Conservation (phyloP, 2,113 vertebrate genomes). For the human region DNA sequence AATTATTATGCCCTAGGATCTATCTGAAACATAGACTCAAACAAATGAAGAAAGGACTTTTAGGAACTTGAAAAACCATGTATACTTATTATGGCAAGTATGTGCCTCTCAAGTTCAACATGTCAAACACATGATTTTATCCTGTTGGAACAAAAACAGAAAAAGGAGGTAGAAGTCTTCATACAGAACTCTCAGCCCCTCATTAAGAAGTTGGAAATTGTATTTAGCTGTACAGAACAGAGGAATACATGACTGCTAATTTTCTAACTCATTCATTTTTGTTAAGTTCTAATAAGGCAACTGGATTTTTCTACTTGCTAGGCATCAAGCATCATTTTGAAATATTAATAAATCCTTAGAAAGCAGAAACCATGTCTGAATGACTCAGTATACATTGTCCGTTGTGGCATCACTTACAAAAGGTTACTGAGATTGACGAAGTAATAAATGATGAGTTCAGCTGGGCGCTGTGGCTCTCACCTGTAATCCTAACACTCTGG, state of each 20-base stretch:
- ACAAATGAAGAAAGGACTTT: not conserved
- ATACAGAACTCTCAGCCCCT: slow-evolving; percentile 11
- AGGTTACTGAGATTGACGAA: not conserved
- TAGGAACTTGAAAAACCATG: not conserved
- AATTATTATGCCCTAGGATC: not conserved
- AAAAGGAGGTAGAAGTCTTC: slow-evolving; percentile 30
- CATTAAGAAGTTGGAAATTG: not conserved
- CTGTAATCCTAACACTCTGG: no score
- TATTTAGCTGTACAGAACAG: not conserved
- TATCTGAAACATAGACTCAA: not conserved
- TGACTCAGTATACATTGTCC: no score
- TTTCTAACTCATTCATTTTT: not conserved
- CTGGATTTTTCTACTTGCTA: not conserved
- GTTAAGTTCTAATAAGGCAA: not conserved
- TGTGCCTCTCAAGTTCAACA: slow-evolving; percentile 28
- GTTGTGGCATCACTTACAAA: not conserved
- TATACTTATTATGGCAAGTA: not conserved
- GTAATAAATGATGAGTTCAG: not conserved
- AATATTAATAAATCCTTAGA: not conserved
- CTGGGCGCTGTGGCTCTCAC: no score
- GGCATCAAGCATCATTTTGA: not conserved
- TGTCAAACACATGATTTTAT: not conserved
- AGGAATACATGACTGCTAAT: not conserved
- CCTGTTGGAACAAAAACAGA: slow-evolving; percentile 40
- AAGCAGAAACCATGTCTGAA: not conserved